Evolutionary conservation across 2,113 vertebrate genomes (phyloP).

Genomic region (Ciconia stormi): DNA sequence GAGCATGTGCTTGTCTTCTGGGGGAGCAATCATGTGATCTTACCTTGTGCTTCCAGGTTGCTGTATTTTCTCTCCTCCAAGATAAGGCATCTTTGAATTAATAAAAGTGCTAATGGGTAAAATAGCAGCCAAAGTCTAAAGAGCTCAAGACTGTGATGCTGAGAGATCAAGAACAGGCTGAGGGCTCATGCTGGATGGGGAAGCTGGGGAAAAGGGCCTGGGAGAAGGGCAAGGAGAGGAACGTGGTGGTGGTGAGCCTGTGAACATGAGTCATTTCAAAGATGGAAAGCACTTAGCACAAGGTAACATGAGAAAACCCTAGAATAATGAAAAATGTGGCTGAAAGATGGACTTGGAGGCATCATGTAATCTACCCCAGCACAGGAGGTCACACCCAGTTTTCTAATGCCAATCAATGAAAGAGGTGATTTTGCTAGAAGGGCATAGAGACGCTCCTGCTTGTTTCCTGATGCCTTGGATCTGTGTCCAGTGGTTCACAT

Average conservation of each 20-base stretch:
- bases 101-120: background rate
- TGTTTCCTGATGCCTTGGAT: background rate
- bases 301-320: background rate
- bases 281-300: background rate
- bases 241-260: background rate
- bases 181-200: background rate
- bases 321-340: background rate
- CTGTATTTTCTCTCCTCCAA: background rate
- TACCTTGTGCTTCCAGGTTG: background rate
- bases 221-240: background rate
- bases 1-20: background rate
- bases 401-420: background rate
- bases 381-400: background rate
- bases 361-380: background rate
- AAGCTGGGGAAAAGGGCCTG: background rate
- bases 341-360: background rate
- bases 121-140: background rate
- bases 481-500: background rate
- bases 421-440: background rate
- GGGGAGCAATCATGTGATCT: background rate
- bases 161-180: background rate
- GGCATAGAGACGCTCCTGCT: background rate
- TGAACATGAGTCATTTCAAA: background rate
- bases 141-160: background rate
- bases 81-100: background rate